A percentile compares a stretch with the other conserved stretches of the same genome.
Evolutionary conservation across 2,888 invertebrate genomes (phyloP).

Genomic region (Scaptomyza caliginosa): DNA sequence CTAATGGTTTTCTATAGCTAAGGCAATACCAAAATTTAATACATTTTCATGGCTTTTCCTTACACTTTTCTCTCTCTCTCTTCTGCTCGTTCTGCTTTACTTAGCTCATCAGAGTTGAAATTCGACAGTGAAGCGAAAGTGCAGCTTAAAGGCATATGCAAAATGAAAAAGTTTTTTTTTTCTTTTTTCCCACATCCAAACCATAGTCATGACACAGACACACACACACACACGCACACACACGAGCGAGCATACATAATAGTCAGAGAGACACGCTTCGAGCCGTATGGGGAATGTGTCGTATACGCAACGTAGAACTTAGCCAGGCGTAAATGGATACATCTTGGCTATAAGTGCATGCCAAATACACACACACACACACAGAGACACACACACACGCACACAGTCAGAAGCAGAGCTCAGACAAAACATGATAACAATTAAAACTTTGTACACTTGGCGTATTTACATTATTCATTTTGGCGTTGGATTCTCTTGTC

Average conservation of each 20-base stretch:
- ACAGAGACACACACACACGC: slow-evolving; percentile 1
- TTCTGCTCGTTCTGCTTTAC: not conserved
- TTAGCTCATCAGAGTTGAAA: slow-evolving; percentile 20
- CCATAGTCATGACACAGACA: slow-evolving; percentile 32
- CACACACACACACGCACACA: slow-evolving; percentile 9
- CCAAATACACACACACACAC: slow-evolving; percentile 11
- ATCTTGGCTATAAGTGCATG: slow-evolving; percentile 74
- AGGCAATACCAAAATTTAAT: not conserved
- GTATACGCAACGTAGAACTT: slow-evolving; percentile 78
- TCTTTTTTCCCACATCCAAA: slow-evolving; percentile 48
- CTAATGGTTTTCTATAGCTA: not conserved
- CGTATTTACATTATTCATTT: slow-evolving; percentile 80
- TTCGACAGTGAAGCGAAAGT: slow-evolving; percentile 56
- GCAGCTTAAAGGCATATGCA: slow-evolving; percentile 73
- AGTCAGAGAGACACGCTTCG: slow-evolving; percentile 48
- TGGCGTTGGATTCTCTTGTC: slow-evolving; percentile 75
- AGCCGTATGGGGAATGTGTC: slow-evolving; percentile 70
- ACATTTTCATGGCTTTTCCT: slow-evolving; percentile 4
- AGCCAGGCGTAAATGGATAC: slow-evolving; percentile 78
- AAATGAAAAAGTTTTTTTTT: slow-evolving; percentile 54
- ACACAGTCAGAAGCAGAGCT: slow-evolving; percentile 9
- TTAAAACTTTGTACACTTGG: slow-evolving; percentile 79
- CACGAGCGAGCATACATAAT: slow-evolving; percentile 3
- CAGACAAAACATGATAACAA: slow-evolving; percentile 79
- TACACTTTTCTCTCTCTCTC: not conserved